Percentiles rank a stretch among this genome's conserved stretches.
Conservation (phyloP, 2,113 vertebrate species). For the Tricholaema leucomelas region DNA sequence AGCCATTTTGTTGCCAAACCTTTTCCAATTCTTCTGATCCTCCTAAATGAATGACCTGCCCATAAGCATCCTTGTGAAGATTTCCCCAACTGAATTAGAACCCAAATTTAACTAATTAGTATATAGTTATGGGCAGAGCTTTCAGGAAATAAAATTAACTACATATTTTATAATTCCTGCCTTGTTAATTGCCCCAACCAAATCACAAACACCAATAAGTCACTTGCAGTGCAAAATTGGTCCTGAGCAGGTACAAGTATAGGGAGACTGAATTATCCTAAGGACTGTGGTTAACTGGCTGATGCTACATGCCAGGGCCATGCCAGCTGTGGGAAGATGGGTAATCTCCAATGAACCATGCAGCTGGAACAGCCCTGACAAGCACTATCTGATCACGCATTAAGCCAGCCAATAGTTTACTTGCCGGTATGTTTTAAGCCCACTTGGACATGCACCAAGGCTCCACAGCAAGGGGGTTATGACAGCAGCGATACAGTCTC, state of each 20-base stretch:
- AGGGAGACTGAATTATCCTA: neutral
- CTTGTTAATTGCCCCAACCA: no score
- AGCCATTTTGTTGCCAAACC: no score
- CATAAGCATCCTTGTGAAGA: no score
- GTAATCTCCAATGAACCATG: neutral
- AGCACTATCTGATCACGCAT: neutral
- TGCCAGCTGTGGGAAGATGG: neutral
- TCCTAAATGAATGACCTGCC: no score
- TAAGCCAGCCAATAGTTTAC: neutral
- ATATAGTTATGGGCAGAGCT: no score
- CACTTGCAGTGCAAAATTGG: neutral
- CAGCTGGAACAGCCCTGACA: constrained; percentile 14
- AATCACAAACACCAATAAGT: neutral
- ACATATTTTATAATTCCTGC: no score
- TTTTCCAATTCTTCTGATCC: no score
- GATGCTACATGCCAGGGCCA: neutral
- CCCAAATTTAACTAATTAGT: no score
- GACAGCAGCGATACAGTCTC: neutral
- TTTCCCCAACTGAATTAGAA: no score
- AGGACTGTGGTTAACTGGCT: neutral
- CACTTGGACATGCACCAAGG: neutral
- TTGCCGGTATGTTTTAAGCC: constrained; percentile 40
- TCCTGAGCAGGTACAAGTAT: neutral
- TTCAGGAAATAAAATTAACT: no score
- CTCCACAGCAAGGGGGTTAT: neutral